Percentiles rank a stretch among this genome's conserved stretches.
Conservation (phyloP, 2,113 vertebrate species). For the Sorex fumeus region DNA sequence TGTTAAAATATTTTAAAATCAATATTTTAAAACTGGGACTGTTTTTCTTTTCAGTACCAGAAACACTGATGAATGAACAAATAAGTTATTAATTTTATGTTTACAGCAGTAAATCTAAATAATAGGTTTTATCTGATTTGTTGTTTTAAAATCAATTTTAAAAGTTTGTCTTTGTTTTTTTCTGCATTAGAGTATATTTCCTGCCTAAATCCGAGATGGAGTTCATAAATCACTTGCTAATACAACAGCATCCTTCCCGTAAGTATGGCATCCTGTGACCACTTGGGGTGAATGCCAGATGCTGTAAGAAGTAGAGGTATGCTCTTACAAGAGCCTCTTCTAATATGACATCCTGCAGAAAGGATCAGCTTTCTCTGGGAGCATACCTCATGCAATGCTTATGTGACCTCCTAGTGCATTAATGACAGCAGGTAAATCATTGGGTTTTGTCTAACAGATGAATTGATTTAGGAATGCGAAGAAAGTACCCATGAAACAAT, state of each 20-base stretch:
- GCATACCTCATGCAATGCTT: slow-evolving; percentile 38
- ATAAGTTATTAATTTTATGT: slow-evolving; percentile 51
- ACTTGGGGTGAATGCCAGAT: slow-evolving; percentile 69
- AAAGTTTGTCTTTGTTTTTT: slow-evolving; percentile 65
- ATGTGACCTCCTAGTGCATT: slow-evolving; percentile 66
- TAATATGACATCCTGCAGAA: slow-evolving; percentile 71
- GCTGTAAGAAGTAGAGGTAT: slow-evolving; percentile 47
- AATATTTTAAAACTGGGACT: not conserved
- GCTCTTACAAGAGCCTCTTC: slow-evolving; percentile 67
- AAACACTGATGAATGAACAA: not conserved
- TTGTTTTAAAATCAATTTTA: slow-evolving; percentile 48
- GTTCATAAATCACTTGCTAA: slow-evolving; percentile 69
- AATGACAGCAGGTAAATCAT: slow-evolving; percentile 65
- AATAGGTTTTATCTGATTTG: slow-evolving; percentile 52
- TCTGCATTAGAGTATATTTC: not conserved
- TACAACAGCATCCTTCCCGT: slow-evolving; percentile 44
- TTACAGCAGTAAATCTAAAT: slow-evolving; percentile 51
- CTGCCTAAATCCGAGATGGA: slow-evolving; percentile 55
- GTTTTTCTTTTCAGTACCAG: not conserved
- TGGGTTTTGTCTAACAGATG: slow-evolving; percentile 65
- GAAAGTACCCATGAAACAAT: slow-evolving; percentile 62
- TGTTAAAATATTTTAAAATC: slow-evolving; percentile 2
- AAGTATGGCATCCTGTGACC: slow-evolving; percentile 46
- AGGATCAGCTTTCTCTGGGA: slow-evolving; percentile 59
- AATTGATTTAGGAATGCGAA: slow-evolving; percentile 71